Conservation (phyloP, 1,140 invertebrate genomes). For the Atta colombica region DNA sequence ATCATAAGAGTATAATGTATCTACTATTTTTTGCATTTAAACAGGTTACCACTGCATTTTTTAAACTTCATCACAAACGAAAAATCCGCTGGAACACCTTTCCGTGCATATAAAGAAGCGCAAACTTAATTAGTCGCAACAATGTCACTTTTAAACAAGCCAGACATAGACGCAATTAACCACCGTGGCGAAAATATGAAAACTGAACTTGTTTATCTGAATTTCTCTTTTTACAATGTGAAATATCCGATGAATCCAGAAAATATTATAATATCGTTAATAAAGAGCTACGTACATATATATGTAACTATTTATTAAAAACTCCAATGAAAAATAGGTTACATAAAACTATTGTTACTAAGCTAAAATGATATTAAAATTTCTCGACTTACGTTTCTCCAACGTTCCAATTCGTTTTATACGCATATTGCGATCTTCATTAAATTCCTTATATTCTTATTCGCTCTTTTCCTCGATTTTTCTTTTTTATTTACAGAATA, state of each 20-base stretch:
- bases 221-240: not conserved
- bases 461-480: not conserved
- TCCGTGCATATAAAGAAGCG: constrained; percentile 31
- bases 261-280: constrained; percentile 14
- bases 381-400: not conserved
- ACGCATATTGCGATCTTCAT: not conserved
- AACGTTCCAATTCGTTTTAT: not conserved
- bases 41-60: not conserved
- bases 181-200: constrained; percentile 25
- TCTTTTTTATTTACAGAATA: constrained; percentile 1
- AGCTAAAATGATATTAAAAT: constrained; percentile 20
- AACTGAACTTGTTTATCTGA: constrained; percentile 11
- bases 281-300: not conserved
- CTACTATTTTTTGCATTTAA: not conserved
- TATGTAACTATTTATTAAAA: constrained; percentile 19
- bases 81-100: constrained; percentile 7
- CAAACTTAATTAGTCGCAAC: constrained; percentile 55
- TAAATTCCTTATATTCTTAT: constrained; percentile 35
- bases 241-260: constrained; percentile 10
- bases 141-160: constrained; percentile 51
- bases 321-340: not conserved
- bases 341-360: constrained; percentile 11
- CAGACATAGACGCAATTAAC: constrained; percentile 46
- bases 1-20: not conserved
- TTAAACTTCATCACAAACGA: constrained; percentile 21